Conservation (phyloP, 2,888 invertebrate genomes). For the Rhogogaster chlorosoma region DNA sequence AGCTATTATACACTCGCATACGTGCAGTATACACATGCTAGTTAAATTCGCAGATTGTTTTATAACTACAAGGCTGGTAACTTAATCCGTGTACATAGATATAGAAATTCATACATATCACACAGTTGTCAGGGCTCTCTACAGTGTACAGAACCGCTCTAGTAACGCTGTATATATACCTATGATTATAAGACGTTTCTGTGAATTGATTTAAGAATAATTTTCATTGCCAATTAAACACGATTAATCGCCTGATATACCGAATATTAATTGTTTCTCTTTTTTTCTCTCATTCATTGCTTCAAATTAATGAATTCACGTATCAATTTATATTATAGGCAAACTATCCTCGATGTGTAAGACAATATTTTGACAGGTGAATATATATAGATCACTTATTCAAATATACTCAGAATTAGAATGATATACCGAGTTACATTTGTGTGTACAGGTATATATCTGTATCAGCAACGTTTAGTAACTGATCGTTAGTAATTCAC, state of each 20-base stretch:
- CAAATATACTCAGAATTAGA: neutral
- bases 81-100: neutral
- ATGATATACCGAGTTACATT: neutral
- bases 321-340: neutral
- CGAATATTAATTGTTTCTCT: neutral
- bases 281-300: neutral
- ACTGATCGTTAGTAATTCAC: neutral
- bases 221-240: too few species aligned
- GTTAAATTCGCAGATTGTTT: constrained; percentile 20
- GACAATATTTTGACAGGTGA: neutral
- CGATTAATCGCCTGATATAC: too few species aligned
- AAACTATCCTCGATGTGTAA: neutral
- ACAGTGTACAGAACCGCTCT: neutral
- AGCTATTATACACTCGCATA: neutral
- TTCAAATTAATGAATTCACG: too few species aligned
- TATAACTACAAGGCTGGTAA: constrained; percentile 25
- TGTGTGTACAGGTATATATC: neutral
- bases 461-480: neutral
- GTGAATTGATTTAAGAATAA: too few species aligned
- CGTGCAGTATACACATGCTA: neutral
- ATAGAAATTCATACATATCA: neutral
- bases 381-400: neutral
- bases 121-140: neutral
- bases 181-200: neutral
- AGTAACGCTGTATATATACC: neutral